A percentile compares a stretch with the other conserved stretches of the same genome.
phyloP scores from a whole-genome alignment of 23 tunicate species.

The Diplosoma virens region DNA sequence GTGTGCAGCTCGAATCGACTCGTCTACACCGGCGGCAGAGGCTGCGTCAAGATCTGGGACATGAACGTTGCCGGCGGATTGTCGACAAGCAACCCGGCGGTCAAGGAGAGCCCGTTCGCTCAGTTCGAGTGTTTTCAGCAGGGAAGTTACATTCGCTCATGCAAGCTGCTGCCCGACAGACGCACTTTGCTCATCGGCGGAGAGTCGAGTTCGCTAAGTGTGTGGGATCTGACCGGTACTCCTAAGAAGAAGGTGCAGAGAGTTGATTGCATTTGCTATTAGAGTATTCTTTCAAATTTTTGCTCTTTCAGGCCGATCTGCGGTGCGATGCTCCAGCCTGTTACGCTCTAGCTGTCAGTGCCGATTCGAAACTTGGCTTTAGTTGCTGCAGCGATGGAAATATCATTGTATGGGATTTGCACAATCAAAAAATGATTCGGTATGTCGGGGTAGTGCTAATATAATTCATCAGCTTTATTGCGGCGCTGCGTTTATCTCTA shows the following conservation, averaged over 20 bases:
- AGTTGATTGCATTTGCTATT: not conserved
- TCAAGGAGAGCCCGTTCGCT: constrained; percentile 72
- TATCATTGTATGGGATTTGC: constrained; percentile 84
- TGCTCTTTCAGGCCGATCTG: constrained; percentile 59
- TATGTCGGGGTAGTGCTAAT: too few species aligned
- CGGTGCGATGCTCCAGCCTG: constrained; percentile 71
- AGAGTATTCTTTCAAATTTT: not conserved
- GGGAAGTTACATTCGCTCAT: constrained; percentile 87
- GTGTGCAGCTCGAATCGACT: constrained; percentile 87
- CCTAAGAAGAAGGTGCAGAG: constrained; percentile 76
- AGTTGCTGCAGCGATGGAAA: constrained; percentile 93
- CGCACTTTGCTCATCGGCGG: constrained; percentile 90
- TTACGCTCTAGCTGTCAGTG: constrained; percentile 75
- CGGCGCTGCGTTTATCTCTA: too few species aligned
- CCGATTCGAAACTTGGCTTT: constrained; percentile 74
- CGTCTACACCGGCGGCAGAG: constrained; percentile 94
- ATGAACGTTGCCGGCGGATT: constrained; percentile 57
- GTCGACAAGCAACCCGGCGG: constrained; percentile 30
- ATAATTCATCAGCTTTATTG: too few species aligned
- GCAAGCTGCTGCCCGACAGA: constrained; percentile 83
- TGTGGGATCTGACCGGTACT: constrained; percentile 69
- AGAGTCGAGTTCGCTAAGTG: constrained; percentile 70
- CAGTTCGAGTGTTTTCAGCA: constrained; percentile 80
- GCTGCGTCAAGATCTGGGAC: constrained; percentile 96
- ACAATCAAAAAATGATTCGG: constrained; percentile 64